Conservation (phyloP, 1,140 invertebrate species). For the Agrypnia vestita region DNA sequence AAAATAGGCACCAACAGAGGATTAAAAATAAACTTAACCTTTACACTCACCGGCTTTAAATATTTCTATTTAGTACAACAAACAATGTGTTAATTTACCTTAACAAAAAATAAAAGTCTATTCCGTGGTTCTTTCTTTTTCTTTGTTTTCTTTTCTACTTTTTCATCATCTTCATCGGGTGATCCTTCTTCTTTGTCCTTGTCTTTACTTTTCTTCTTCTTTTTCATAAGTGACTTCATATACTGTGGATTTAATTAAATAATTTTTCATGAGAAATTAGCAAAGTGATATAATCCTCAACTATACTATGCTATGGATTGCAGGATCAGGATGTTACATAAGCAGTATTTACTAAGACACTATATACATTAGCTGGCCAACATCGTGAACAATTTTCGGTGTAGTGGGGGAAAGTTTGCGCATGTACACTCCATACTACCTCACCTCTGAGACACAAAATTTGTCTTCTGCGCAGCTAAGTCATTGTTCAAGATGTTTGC, state of each 20-base stretch:
- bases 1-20: background rate
- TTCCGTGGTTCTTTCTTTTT: slow-evolving; percentile 71
- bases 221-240: slow-evolving; percentile 76
- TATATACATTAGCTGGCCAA: too few species aligned
- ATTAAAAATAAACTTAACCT: background rate
- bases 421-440: too few species aligned
- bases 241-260: slow-evolving; percentile 69
- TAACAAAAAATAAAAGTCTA: slow-evolving; percentile 76
- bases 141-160: slow-evolving; percentile 62
- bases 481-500: too few species aligned
- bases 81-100: slow-evolving; percentile 63
- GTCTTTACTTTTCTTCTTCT: slow-evolving; percentile 65
- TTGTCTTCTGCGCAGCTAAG: too few species aligned
- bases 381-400: too few species aligned
- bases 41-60: background rate
- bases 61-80: background rate
- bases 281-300: too few species aligned
- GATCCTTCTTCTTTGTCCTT: slow-evolving; percentile 63
- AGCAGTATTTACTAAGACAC: too few species aligned
- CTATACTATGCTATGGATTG: too few species aligned
- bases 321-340: too few species aligned
- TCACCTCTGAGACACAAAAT: too few species aligned
- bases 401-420: too few species aligned
- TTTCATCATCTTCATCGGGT: slow-evolving; percentile 56
- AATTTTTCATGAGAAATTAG: background rate